Evolutionary conservation across 2,797 vertebrate genomes (phyloP).

Genomic region (Scleropages formosus): DNA sequence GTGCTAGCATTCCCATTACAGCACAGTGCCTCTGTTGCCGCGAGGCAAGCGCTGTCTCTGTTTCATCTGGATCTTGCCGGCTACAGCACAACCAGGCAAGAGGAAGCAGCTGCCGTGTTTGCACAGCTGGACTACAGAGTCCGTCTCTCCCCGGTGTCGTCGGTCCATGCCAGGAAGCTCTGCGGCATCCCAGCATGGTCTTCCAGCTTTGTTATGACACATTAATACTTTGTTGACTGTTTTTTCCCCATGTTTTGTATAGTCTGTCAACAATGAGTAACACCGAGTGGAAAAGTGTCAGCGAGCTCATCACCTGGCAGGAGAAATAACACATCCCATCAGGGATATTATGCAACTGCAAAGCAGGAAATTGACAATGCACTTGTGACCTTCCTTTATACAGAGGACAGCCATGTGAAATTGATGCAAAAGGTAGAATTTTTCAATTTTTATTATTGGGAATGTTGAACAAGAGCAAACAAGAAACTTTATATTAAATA

Average conservation of each 20-base stretch:
- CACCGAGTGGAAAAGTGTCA: neutral
- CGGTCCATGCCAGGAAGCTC: neutral
- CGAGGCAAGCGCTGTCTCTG: neutral
- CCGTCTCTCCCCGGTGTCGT: neutral
- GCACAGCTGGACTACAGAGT: too few species aligned
- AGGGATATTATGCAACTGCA: neutral
- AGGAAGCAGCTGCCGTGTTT: neutral
- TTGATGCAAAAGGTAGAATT: neutral
- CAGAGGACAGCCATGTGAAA: neutral
- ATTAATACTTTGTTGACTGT: neutral
- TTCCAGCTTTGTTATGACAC: neutral
- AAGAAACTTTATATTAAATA: neutral
- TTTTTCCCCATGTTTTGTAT: neutral
- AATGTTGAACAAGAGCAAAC: neutral
- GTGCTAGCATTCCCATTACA: neutral
- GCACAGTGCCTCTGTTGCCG: neutral
- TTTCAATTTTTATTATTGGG: neutral
- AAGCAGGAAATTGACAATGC: neutral
- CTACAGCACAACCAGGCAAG: neutral
- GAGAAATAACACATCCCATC: neutral
- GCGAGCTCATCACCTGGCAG: neutral
- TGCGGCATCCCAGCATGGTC: neutral
- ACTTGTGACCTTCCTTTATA: neutral
- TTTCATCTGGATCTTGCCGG: neutral
- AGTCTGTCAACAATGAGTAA: neutral